Base-by-base conservation (phyloP, 2,888 invertebrate species). In the Amphipoea lucens region DNA sequence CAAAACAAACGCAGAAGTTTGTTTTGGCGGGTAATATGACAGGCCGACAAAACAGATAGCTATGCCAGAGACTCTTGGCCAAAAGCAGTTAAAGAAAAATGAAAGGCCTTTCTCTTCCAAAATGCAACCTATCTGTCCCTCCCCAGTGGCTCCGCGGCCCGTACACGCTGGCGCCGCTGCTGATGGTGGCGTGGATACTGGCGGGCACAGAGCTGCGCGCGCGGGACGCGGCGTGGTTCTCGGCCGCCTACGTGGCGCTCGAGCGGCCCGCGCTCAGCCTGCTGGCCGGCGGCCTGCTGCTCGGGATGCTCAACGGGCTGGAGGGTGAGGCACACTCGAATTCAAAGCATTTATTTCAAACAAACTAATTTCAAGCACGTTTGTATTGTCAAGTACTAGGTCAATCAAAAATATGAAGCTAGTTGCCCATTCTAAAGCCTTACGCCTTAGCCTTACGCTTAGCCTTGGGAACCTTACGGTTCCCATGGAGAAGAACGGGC, bases 221-320 rank as follows among this genome's bases (percentile, higher is more conserved):
- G 72, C 66, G 71, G 48, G 75, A 80, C 23, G 86, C 90, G n/a
- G 85, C 87, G 1, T 72, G 78, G 74, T 81, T 87, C 74, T 75
- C 90, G n/a, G 90, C 93, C 6, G 66, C 87, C 17, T 92, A 93
- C 87, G 91, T 90, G 6, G 93, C 94, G 20, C 74, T 94, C 20
- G 95, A 95, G 88, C 87, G 94, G 20, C 93, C 94, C 0, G 85
- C 92, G 74, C 90, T 93, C 79, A 81, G 90, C 72, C 4, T 90
- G 36, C 83, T 90, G 36, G 84, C 78, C 9, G 87, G 74, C 0
- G 57, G 80, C 0, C 1, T 71, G 0, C 36, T 90, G 29, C 74
- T 90, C 60, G 88, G 88, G 20, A 81, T 88, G 82, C 11, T 88
- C 67, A 89, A 89, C 62, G 87, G 89, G 11, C 29, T 87, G 2